Evolutionary conservation across 2,888 invertebrate genomes (phyloP), one percentile per base, ranked within the genome.

Genomic region (Oxytorus armatus): DNA sequence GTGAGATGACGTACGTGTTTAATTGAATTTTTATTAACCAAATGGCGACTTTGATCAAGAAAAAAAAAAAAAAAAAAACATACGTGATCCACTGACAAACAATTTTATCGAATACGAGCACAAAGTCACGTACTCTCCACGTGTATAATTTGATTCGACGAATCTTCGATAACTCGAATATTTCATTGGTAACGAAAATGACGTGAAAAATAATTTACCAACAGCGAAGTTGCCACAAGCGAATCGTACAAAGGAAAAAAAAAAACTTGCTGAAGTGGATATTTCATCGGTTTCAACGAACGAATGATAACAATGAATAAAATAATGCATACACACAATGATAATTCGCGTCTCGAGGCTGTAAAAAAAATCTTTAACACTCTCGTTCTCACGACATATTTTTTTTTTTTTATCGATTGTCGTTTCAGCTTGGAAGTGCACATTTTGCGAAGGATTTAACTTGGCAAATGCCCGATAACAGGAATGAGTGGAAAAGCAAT

Each of bases 261-360:
- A n/a, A n/a, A n/a, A n/a, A n/a, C n/a, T n/a, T n/a, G n/a, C n/a
- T n/a, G n/a, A n/a, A n/a, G n/a, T n/a, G n/a, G n/a, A n/a, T n/a
- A 51, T 51, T 18, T 21, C 23, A 8, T 18, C 18, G 25, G 61
- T 33, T 29, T 42, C 29, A 68, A 25, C 25, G 36, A n/a, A 29
- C 29, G 29, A 29, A 29, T n/a, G n/a, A n/a, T 29, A 59, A n/a
- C 29, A 7, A 73, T 70, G 36, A 8, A 16, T 11, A 61, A 29
- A 29, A 29, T 29, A 29, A 29, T 29, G 2, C 29, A 5, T 29
- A 29, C 29, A 29, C 29, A 29, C 5, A 29, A 3, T 29, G 29
- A 29, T 29, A 29, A 29, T 29, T 29, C 29, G 5, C n/a, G n/a
- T n/a, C n/a, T n/a, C n/a, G n/a, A n/a, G 2, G 29, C 29, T 29